Evolutionary conservation across 1,140 invertebrate genomes (phyloP), one percentile per base, ranked within the genome.

Genomic region (Eriosoma lanigerum): DNA sequence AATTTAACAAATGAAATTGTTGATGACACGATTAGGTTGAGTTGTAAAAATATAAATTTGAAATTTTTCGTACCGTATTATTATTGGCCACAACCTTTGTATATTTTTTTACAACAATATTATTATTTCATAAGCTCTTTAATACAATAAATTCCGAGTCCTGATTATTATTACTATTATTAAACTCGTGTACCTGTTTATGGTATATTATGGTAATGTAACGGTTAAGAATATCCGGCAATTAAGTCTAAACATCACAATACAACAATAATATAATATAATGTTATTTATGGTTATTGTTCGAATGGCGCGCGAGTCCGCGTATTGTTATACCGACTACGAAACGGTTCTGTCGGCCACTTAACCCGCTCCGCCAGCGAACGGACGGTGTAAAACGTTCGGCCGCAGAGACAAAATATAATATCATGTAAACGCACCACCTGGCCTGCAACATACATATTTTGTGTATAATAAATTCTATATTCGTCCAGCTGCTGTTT

Each of bases 321-420:
- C n/a, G 32, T 76, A 56, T 56, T 76, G 32, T 38, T 56, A 38
- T 38, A 38, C 8, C 8, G 73, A 32, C 19, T 32, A 46, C 32
- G 24, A 24, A 60, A 76, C 54, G 32, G 73, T n/a, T 44, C 29
- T 44, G 19, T 76, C 32, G 32, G 29, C 73, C 54, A 58, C 72
- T 76, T 76, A 76, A 76, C 73, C 73, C 73, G 73, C 5, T 76
- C 73, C 13, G n/a, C 72, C 72, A n/a, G 32, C 32, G 58, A 26
- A 76, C 44, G 54, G 73, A 76, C 73, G 32, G 73, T 58, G 58
- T n/a, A n/a, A n/a, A 76, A 76, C 58, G 24, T 44, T 26, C 72
- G 58, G 48, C 29, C 73, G 54, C 73, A 76, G 73, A 76, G 73
- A 76, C 73, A 76, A 76, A 76, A 75, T n/a, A n/a, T 75, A 75